Conservation (phyloP, 2,797 vertebrate species). For the Aotus griseimembra region DNA sequence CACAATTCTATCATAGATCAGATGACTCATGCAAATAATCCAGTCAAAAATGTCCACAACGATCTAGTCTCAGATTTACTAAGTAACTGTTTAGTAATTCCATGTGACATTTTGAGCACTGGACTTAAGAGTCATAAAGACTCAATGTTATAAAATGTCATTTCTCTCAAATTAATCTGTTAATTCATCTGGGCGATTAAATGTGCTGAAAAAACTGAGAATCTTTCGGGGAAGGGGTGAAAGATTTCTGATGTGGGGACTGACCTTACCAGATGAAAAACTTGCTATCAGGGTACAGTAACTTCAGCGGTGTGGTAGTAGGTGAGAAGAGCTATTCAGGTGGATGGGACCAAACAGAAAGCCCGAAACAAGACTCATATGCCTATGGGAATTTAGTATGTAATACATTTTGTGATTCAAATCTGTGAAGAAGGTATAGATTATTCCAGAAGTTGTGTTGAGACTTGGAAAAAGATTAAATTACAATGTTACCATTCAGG, state of each 20-base stretch:
- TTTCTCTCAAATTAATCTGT: constrained; percentile 17
- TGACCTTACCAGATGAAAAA: background rate
- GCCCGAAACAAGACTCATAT: background rate
- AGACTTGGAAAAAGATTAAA: background rate
- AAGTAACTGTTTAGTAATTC: background rate
- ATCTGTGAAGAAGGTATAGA: background rate
- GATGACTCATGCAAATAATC: background rate
- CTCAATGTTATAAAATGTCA: background rate
- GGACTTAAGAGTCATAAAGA: background rate
- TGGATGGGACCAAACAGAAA: background rate
- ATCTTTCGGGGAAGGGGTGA: background rate
- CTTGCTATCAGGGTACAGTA: background rate
- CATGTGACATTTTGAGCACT: background rate
- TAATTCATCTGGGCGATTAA: background rate
- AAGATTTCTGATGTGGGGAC: background rate
- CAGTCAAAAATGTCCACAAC: background rate
- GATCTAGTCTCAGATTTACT: background rate
- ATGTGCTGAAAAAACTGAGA: background rate
- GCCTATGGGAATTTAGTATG: background rate
- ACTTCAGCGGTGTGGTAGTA: background rate
- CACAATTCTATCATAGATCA: background rate
- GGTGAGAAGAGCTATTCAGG: background rate
- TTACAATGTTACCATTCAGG: background rate
- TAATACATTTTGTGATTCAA: constrained; percentile 7
- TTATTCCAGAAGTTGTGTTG: background rate